phyloP scores from a whole-genome alignment of 2,797 vertebrate genomes.

The Chelon auratus region DNA sequence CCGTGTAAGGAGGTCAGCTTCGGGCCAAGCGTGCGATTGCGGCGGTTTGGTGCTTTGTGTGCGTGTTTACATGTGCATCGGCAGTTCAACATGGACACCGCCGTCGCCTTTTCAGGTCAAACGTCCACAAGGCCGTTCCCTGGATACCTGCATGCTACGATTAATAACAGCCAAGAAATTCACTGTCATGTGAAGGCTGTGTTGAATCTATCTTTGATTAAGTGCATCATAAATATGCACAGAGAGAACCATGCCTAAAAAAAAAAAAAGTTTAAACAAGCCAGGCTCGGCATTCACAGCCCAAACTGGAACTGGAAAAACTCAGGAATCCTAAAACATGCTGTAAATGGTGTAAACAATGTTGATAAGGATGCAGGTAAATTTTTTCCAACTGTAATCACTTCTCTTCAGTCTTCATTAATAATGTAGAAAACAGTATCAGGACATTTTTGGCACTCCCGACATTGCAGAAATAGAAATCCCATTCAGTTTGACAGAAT shows the following conservation, averaged over 20 bases:
- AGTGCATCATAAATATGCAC: slow-evolving; percentile 21
- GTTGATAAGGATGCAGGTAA: slow-evolving; percentile 1
- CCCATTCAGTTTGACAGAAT: slow-evolving; percentile 5
- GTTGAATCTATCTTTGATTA: slow-evolving; percentile 31
- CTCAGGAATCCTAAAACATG: background rate
- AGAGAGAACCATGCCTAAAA: background rate
- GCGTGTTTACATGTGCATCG: slow-evolving; percentile 44
- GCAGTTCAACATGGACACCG: slow-evolving; percentile 22
- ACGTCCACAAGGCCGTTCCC: slow-evolving; percentile 14
- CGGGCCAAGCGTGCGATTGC: slow-evolving; percentile 48
- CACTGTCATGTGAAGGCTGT: slow-evolving; percentile 10
- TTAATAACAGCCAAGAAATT: slow-evolving; percentile 22
- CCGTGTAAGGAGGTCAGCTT: slow-evolving; percentile 59
- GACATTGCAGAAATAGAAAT: slow-evolving; percentile 5
- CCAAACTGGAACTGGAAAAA: slow-evolving; percentile 30
- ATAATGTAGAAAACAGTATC: background rate
- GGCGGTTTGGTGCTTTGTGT: slow-evolving; percentile 32
- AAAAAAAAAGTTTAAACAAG: slow-evolving; percentile 38
- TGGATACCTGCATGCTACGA: background rate
- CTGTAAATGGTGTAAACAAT: slow-evolving; percentile 28
- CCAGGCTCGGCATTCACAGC: background rate
- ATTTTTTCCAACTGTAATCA: slow-evolving; percentile 1
- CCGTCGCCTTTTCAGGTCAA: slow-evolving; percentile 26
- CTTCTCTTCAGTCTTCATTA: background rate
- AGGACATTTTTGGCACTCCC: background rate